A percentile compares a stretch with the other conserved stretches of the same genome.
Conservation (phyloP, 1,140 invertebrate species). For the Meteorus sp. region DNA sequence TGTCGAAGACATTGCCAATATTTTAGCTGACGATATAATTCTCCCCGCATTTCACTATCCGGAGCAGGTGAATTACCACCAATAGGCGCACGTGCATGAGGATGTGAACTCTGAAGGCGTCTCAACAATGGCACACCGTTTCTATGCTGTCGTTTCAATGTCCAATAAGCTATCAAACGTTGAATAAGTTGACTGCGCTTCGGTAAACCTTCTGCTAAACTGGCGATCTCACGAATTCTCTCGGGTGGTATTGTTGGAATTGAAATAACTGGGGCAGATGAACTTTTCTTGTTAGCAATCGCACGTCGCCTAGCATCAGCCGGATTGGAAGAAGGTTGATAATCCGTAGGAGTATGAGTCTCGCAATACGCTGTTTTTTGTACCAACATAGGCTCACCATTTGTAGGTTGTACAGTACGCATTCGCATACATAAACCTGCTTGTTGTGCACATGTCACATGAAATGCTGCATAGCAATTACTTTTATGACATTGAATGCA, state of each 20-base stretch:
- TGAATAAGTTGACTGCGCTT: slow-evolving; percentile 88
- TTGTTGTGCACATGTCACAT: slow-evolving; percentile 98
- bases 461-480: slow-evolving; percentile 96
- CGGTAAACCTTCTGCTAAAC: slow-evolving; percentile 61
- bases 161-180: slow-evolving; percentile 90
- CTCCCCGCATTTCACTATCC: slow-evolving; percentile 60
- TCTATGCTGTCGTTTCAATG: slow-evolving; percentile 89
- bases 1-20: slow-evolving; percentile 94
- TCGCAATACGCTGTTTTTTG: slow-evolving; percentile 97
- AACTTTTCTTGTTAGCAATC: slow-evolving; percentile 79
- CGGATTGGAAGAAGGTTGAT: slow-evolving; percentile 55
- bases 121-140: slow-evolving; percentile 94
- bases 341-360: slow-evolving; percentile 86
- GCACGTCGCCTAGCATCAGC: slow-evolving; percentile 63
- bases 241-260: slow-evolving; percentile 93
- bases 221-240: slow-evolving; percentile 82
- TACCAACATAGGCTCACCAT: slow-evolving; percentile 76
- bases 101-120: slow-evolving; percentile 76
- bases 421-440: slow-evolving; percentile 95
- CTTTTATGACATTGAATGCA: slow-evolving; percentile 98
- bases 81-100: slow-evolving; percentile 56
- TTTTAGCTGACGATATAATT: slow-evolving; percentile 85
- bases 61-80: slow-evolving; percentile 53
- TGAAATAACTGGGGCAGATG: slow-evolving; percentile 86
- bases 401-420: slow-evolving; percentile 80